phyloP scores from a whole-genome alignment of 2,113 vertebrate species.

The Forbesichthys agassizii region DNA sequence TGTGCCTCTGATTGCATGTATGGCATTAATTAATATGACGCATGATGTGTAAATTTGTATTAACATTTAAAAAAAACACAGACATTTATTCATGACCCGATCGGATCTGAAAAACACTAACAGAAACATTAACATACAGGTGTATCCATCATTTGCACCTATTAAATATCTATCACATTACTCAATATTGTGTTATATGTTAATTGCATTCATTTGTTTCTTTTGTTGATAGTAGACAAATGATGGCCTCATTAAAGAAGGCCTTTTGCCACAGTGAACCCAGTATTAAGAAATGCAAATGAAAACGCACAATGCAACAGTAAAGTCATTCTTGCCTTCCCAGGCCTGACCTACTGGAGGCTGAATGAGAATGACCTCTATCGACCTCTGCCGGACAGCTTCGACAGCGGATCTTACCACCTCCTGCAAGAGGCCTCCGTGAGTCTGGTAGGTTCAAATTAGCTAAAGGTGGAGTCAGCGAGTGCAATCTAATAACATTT shows the following conservation, averaged over 20 bases:
- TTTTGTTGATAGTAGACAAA: not conserved
- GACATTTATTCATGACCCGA: too few relatives aligned
- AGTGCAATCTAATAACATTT: too few relatives aligned
- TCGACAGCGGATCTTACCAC: constrained; percentile 70
- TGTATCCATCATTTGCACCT: too few relatives aligned
- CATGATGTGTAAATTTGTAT: too few relatives aligned
- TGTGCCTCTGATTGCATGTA: too few relatives aligned
- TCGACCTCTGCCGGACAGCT: constrained; percentile 81
- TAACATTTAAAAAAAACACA: too few relatives aligned
- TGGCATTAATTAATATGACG: too few relatives aligned
- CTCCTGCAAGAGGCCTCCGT: constrained; percentile 68
- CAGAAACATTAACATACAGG: too few relatives aligned
- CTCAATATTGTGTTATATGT: too few relatives aligned
- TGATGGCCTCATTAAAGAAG: not conserved
- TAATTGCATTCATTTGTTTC: not conserved
- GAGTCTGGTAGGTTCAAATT: constrained; percentile 71
- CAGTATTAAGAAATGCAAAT: not conserved
- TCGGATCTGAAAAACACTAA: too few relatives aligned
- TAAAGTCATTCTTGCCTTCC: not conserved
- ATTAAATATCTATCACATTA: too few relatives aligned
- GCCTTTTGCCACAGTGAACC: not conserved
- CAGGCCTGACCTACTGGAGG: constrained; percentile 91
- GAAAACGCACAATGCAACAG: not conserved
- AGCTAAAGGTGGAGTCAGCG: too few relatives aligned
- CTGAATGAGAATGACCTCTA: constrained; percentile 86